Evolutionary conservation across 2,888 invertebrate species (phyloP).

Genomic region (Synergus itoensis): DNA sequence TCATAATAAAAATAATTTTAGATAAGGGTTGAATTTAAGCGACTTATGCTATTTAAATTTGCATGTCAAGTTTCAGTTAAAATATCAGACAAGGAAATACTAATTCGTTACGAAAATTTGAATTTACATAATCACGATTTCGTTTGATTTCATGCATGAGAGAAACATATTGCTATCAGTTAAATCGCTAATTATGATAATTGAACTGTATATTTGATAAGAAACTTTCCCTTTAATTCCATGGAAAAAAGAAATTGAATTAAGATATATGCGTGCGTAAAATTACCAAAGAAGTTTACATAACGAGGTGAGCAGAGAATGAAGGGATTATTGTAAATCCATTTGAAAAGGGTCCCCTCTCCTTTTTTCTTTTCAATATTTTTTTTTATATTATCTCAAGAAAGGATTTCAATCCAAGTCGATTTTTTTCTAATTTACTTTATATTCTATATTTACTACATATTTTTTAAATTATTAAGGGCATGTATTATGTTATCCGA

Average conservation of each 20-base stretch:
- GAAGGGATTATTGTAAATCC: not conserved
- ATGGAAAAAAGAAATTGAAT: slow-evolving; percentile 1
- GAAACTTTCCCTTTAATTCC: slow-evolving; percentile 11
- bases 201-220: slow-evolving; percentile 18
- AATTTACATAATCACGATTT: slow-evolving; percentile 7
- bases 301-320: not conserved
- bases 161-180: not conserved
- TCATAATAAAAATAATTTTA: not conserved
- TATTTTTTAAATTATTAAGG: no score
- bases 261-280: not conserved
- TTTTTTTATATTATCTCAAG: not conserved
- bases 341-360: not conserved
- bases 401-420: not conserved
- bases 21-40: not conserved
- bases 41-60: not conserved
- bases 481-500: no score
- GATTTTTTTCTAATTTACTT: not conserved
- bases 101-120: not conserved
- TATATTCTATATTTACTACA: no score
- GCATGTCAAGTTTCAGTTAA: not conserved
- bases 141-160: not conserved
- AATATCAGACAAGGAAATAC: not conserved
- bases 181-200: slow-evolving; percentile 35
- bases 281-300: slow-evolving; percentile 15
- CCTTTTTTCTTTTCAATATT: not conserved